phyloP scores from a whole-genome alignment of 2,797 vertebrate species.

The Meda fulgida region DNA sequence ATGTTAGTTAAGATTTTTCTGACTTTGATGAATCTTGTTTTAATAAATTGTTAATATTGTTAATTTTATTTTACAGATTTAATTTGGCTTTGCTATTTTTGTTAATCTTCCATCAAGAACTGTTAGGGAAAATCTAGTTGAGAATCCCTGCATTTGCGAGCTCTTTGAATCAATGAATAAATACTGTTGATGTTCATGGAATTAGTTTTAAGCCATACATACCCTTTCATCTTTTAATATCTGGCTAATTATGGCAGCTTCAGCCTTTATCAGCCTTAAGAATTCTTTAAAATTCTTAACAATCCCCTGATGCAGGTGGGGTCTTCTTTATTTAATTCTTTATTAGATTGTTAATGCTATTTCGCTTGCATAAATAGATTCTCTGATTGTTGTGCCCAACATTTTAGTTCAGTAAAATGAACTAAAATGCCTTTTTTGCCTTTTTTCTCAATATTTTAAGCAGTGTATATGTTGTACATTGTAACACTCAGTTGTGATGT shows the following conservation, averaged over 20 bases:
- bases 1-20: background rate
- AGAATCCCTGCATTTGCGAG: background rate
- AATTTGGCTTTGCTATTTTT: background rate
- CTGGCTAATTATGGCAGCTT: conserved; percentile 19
- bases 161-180: background rate
- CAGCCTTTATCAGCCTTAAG: background rate
- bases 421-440: too few species aligned
- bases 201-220: conserved; percentile 19
- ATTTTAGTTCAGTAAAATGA: background rate
- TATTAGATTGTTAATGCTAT: background rate
- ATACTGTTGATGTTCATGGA: background rate
- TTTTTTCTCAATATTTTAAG: background rate
- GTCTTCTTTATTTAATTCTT: background rate
- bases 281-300: conserved; percentile 1
- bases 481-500: background rate
- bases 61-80: background rate
- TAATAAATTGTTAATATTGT: background rate
- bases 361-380: background rate
- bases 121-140: background rate
- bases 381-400: background rate
- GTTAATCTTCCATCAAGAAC: background rate
- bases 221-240: conserved; percentile 13
- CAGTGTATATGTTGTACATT: background rate
- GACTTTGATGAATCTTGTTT: background rate
- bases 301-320: background rate